Evolutionary conservation across 2,888 invertebrate species (phyloP).

Genomic region (Seira musarum): DNA sequence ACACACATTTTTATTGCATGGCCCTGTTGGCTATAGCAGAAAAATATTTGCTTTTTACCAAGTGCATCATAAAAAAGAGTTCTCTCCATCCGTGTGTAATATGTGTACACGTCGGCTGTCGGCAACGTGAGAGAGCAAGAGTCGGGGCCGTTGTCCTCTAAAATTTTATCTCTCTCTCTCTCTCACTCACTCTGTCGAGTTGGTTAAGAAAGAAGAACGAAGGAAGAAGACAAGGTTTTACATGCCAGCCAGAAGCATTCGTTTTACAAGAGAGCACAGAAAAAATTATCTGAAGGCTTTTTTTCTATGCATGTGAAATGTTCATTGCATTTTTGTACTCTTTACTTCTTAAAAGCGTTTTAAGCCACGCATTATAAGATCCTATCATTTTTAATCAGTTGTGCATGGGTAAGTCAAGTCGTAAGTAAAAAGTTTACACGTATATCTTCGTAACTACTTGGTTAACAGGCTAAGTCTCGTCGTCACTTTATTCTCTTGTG

Average conservation of each 20-base stretch:
- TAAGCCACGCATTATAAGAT: neutral
- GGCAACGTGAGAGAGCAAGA: constrained; percentile 39
- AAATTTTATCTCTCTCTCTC: constrained; percentile 48
- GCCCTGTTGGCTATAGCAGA: neutral
- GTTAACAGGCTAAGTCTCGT: constrained; percentile 13
- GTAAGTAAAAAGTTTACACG: neutral
- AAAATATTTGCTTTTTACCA: neutral
- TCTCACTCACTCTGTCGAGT: neutral
- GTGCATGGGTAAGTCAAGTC: neutral
- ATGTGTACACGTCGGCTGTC: constrained; percentile 23
- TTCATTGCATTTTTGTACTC: neutral
- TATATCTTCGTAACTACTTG: constrained; percentile 9
- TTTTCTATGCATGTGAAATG: neutral
- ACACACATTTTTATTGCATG: neutral
- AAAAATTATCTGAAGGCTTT: neutral
- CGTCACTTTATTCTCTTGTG: constrained; percentile 25
- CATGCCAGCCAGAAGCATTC: constrained; percentile 40
- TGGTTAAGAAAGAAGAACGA: constrained; percentile 17
- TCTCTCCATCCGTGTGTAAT: neutral
- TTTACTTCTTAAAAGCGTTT: neutral
- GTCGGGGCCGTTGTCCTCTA: constrained; percentile 61
- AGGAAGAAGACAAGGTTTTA: neutral
- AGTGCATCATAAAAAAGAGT: neutral
- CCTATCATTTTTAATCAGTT: neutral
- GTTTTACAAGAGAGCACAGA: neutral